Evolutionary conservation across 1,140 invertebrate species (phyloP).

Genomic region (Lamellibrachia luymesi): DNA sequence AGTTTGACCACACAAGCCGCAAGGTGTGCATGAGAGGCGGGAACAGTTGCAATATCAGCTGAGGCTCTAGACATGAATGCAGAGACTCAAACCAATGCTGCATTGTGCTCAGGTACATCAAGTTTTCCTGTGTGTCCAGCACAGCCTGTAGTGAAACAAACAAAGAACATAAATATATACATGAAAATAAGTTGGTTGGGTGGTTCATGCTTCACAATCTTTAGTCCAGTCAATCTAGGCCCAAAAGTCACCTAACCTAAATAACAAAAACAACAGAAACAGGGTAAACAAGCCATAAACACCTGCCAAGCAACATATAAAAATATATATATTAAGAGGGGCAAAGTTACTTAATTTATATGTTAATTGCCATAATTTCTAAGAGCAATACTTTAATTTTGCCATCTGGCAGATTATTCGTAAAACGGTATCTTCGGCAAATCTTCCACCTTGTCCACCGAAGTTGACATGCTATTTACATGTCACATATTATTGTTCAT

Average conservation of each 20-base stretch:
- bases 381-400: too few species aligned
- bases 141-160: conserved; percentile 39
- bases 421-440: too few species aligned
- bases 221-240: too few species aligned
- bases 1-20: conserved; percentile 52
- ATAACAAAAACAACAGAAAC: too few species aligned
- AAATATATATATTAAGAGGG: not conserved
- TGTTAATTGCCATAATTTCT: not conserved
- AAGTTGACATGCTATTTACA: too few species aligned
- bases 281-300: too few species aligned
- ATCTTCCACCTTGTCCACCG: too few species aligned
- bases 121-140: conserved; percentile 47
- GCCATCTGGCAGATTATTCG: too few species aligned
- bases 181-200: not conserved
- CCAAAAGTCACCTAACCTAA: too few species aligned
- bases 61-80: conserved; percentile 42
- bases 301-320: too few species aligned
- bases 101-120: conserved; percentile 51
- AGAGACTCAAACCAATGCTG: conserved; percentile 46
- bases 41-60: conserved; percentile 46
- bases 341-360: not conserved
- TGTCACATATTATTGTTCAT: too few species aligned
- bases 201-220: too few species aligned
- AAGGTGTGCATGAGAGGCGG: conserved; percentile 53
- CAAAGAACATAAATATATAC: not conserved